phyloP scores from a whole-genome alignment of 2,113 vertebrate genomes.

The Panthera tigris region DNA sequence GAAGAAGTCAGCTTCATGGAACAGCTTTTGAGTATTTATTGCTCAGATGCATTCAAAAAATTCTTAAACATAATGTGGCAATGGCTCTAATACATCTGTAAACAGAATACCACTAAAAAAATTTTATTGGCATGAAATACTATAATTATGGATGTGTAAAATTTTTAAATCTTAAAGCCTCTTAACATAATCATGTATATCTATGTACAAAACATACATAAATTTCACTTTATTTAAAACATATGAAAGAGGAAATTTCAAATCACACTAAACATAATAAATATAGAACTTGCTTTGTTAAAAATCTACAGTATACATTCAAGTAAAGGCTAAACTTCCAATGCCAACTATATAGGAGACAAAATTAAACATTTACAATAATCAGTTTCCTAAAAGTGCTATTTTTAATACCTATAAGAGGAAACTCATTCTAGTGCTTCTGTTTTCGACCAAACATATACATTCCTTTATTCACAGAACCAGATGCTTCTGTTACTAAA shows the following conservation, averaged over 20 bases:
- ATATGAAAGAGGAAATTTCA: slow-evolving; percentile 87
- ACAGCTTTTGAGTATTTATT: slow-evolving; percentile 79
- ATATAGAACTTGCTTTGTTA: slow-evolving; percentile 88
- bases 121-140: slow-evolving; percentile 81
- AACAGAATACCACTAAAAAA: slow-evolving; percentile 81
- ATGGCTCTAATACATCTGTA: slow-evolving; percentile 78
- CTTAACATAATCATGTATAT: slow-evolving; percentile 81
- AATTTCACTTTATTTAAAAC: slow-evolving; percentile 83
- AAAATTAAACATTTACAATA: slow-evolving; percentile 81
- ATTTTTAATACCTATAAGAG: slow-evolving; percentile 78
- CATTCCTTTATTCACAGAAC: slow-evolving; percentile 83
- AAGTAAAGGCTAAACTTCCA: slow-evolving; percentile 84
- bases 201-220: slow-evolving; percentile 88
- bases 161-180: slow-evolving; percentile 80
- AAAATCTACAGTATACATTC: slow-evolving; percentile 89
- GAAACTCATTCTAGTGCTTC: slow-evolving; percentile 76
- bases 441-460: slow-evolving; percentile 72
- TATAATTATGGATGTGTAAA: slow-evolving; percentile 72
- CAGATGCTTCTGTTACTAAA: slow-evolving; percentile 80
- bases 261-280: slow-evolving; percentile 87
- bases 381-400: slow-evolving; percentile 86
- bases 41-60: slow-evolving; percentile 77
- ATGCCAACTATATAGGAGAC: slow-evolving; percentile 80
- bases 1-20: slow-evolving; percentile 63
- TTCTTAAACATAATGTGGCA: slow-evolving; percentile 64